phyloP scores from a whole-genome alignment of 2,113 vertebrate genomes.

The Notothenia coriiceps region DNA sequence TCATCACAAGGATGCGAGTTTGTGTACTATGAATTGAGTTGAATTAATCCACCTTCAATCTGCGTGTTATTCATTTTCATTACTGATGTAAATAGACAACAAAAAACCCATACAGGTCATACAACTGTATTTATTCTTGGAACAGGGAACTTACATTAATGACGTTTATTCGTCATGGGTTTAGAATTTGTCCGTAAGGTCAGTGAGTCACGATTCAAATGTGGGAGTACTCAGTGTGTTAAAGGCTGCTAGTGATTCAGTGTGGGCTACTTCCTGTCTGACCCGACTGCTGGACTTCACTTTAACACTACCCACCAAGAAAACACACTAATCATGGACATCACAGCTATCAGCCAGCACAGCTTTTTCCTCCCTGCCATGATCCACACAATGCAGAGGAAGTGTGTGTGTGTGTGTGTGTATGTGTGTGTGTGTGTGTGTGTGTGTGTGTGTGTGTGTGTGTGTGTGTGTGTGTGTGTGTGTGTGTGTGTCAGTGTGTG shows the following conservation, averaged over 20 bases:
- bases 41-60: background rate
- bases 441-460: background rate
- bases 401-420: constrained; percentile 40
- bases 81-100: background rate
- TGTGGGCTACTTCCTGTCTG: constrained; percentile 59
- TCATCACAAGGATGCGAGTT: no score
- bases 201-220: constrained; percentile 7
- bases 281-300: constrained; percentile 44
- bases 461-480: background rate
- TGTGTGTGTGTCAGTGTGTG: no score
- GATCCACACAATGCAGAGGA: constrained; percentile 78
- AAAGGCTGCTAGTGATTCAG: constrained; percentile 11
- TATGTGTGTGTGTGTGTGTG: constrained; percentile 40
- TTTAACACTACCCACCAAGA: constrained; percentile 40
- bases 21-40: no score
- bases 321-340: constrained; percentile 74
- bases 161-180: background rate
- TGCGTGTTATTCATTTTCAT: no score
- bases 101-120: background rate
- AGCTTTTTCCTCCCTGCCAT: constrained; percentile 77
- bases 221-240: constrained; percentile 25
- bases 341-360: constrained; percentile 72
- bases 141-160: background rate
- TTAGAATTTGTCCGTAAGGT: background rate
- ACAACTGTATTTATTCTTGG: background rate